These are phyloP conservation scores for Micrasema longulum DNA, from an alignment of 1,140 invertebrate species.

Conservation along the genomic window DNA sequence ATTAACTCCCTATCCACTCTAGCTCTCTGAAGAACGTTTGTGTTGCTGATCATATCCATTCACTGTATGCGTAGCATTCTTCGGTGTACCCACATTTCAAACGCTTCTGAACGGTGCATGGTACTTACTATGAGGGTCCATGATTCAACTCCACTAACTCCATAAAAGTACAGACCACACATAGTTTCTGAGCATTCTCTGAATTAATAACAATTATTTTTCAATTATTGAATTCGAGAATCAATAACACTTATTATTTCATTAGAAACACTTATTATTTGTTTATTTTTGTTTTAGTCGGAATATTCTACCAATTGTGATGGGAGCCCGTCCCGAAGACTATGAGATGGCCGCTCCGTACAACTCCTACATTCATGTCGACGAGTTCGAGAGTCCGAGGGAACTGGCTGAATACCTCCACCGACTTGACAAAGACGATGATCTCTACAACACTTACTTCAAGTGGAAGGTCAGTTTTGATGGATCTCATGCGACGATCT, in stretches of 20 bases:
- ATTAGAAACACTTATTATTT: too few relatives aligned
- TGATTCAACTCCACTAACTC: too few relatives aligned
- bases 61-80: too few relatives aligned
- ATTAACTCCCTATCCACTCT: too few relatives aligned
- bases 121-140: too few relatives aligned
- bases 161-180: too few relatives aligned
- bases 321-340: constrained; percentile 92
- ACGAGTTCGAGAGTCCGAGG: constrained; percentile 89
- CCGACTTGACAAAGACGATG: constrained; percentile 85
- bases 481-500: too few relatives aligned
- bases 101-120: too few relatives aligned
- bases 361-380: constrained; percentile 92
- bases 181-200: not conserved
- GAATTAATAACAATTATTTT: not conserved
- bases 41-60: too few relatives aligned
- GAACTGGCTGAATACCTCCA: constrained; percentile 89
- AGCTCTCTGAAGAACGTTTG: too few relatives aligned
- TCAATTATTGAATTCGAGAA: not conserved
- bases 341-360: constrained; percentile 89
- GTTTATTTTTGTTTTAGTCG: constrained; percentile 71
- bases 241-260: not conserved
- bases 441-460: constrained; percentile 93
- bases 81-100: too few relatives aligned
- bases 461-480: constrained; percentile 84
- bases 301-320: constrained; percentile 92